Percentiles rank a stretch among this genome's conserved stretches.
Evolutionary conservation across 1,140 invertebrate genomes (phyloP).

Genomic region (Ostrea edulis): DNA sequence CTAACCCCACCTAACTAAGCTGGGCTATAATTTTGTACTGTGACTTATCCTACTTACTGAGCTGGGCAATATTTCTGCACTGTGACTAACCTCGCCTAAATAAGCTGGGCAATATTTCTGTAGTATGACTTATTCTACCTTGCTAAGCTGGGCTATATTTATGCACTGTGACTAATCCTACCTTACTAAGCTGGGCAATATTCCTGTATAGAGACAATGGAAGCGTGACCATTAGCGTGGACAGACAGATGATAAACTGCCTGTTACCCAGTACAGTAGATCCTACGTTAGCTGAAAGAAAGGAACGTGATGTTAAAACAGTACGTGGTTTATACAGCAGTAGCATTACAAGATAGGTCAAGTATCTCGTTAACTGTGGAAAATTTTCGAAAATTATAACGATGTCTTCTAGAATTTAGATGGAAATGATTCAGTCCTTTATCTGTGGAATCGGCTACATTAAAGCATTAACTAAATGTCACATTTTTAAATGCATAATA

Average conservation of each 20-base stretch:
- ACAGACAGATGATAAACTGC: constrained; percentile 88
- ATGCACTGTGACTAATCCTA: constrained; percentile 58
- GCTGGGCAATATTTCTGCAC: too few relatives aligned
- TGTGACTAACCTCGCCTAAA: constrained; percentile 85
- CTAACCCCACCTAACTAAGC: background rate
- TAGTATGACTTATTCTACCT: constrained; percentile 76
- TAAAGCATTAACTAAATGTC: too few relatives aligned
- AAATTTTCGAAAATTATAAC: background rate
- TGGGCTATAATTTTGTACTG: background rate
- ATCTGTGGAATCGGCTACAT: background rate
- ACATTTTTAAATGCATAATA: too few relatives aligned
- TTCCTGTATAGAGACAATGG: constrained; percentile 91
- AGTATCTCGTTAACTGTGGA: background rate
- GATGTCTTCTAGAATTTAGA: background rate
- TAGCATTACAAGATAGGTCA: too few relatives aligned
- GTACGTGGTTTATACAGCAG: background rate
- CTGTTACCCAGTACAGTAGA: constrained; percentile 84
- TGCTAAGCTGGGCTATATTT: background rate
- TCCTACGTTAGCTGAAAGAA: constrained; percentile 76
- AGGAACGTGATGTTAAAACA: constrained; percentile 25
- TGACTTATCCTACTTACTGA: background rate
- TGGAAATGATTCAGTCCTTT: background rate
- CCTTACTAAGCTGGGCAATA: constrained; percentile 88
- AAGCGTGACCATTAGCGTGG: constrained; percentile 88
- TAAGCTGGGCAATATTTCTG: constrained; percentile 87